phyloP scores from a whole-genome alignment of 2,113 vertebrate genomes.

The Lepus americanus region DNA sequence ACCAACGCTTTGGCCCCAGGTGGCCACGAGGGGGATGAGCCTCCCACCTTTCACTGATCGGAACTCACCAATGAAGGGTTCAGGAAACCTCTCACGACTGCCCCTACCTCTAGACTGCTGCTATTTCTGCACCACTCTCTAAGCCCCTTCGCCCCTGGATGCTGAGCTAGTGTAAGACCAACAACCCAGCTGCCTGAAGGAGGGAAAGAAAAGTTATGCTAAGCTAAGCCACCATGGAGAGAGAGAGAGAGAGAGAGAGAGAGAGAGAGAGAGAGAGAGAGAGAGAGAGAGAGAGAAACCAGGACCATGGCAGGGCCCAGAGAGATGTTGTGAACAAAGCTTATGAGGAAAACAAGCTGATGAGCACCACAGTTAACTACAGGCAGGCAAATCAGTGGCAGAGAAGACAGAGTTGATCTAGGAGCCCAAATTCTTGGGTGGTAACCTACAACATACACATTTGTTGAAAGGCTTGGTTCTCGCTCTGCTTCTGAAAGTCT shows the following conservation, averaged over 20 bases:
- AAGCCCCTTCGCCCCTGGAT: slow-evolving; percentile 95
- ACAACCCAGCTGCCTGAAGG: slow-evolving; percentile 92
- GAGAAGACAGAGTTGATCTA: slow-evolving; percentile 96
- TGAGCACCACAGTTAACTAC: slow-evolving; percentile 96
- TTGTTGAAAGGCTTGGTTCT: slow-evolving; percentile 99
- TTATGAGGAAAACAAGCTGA: slow-evolving; percentile 95
- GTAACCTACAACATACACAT: slow-evolving; percentile 99
- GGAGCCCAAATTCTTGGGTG: slow-evolving; percentile 98
- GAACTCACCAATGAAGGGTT: slow-evolving; percentile 96
- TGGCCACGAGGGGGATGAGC: slow-evolving; percentile 91
- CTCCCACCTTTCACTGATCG: slow-evolving; percentile 90
- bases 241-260: not conserved
- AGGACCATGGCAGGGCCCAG: slow-evolving; percentile 93
- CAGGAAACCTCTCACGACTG: slow-evolving; percentile 93
- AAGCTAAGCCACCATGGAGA: not conserved
- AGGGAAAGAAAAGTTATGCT: slow-evolving; percentile 92
- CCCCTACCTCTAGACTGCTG: slow-evolving; percentile 87
- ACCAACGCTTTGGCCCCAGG: slow-evolving; percentile 94
- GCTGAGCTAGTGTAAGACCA: slow-evolving; percentile 95
- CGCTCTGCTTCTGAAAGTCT: slow-evolving; percentile 94
- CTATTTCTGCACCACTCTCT: slow-evolving; percentile 92
- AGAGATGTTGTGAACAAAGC: slow-evolving; percentile 96
- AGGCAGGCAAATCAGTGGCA: slow-evolving; percentile 95
- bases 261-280: slow-evolving; percentile 91
- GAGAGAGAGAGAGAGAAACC: slow-evolving; percentile 95